Conservation (phyloP, 1,140 invertebrate species). For the Aphis gossypii region DNA sequence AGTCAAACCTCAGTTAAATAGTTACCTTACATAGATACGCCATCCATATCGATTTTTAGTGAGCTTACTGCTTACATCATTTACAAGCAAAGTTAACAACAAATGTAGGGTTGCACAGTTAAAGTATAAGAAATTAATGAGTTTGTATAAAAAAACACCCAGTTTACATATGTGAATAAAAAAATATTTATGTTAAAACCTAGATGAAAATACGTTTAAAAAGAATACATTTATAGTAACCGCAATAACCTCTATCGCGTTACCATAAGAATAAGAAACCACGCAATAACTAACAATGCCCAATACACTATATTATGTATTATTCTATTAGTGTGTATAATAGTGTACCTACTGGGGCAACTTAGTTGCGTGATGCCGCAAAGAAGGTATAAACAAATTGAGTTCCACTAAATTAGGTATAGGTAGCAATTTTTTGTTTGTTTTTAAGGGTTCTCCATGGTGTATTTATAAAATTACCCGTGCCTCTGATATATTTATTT, state of each 20-base stretch:
- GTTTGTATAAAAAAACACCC: background rate
- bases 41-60: background rate
- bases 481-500: too few relatives aligned
- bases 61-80: background rate
- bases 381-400: too few relatives aligned
- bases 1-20: background rate
- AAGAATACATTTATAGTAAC: background rate
- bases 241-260: background rate
- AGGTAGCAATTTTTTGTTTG: too few relatives aligned
- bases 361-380: too few relatives aligned
- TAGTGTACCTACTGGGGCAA: too few relatives aligned
- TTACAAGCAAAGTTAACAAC: background rate
- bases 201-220: background rate
- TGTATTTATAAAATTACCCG: too few relatives aligned
- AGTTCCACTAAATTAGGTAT: too few relatives aligned
- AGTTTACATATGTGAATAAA: background rate
- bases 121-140: background rate
- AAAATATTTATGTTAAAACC: background rate
- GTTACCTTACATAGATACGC: background rate
- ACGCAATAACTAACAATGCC: background rate
- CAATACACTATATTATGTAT: background rate
- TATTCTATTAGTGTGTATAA: background rate
- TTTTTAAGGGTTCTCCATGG: too few relatives aligned
- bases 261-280: background rate
- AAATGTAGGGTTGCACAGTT: background rate